These are phyloP conservation scores for Nothoprocta pentlandii DNA, from an alignment of 2,113 vertebrate species.

Conservation along the genomic window DNA sequence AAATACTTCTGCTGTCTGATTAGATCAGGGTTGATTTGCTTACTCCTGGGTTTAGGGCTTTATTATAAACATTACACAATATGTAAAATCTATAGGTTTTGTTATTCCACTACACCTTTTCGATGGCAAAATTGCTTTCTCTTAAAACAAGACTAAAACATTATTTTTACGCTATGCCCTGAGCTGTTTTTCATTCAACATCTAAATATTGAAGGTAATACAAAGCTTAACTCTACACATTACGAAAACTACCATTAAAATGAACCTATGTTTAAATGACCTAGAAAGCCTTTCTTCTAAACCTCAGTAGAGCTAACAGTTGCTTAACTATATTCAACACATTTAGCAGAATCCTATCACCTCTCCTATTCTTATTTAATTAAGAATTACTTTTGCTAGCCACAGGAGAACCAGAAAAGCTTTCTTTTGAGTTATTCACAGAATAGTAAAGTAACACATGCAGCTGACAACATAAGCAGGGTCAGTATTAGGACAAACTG, in stretches of 20 bases:
- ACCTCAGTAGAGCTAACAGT: slow-evolving; percentile 65
- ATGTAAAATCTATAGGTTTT: not conserved
- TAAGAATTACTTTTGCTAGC: slow-evolving; percentile 70
- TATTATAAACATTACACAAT: not conserved
- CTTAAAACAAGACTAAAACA: slow-evolving; percentile 36
- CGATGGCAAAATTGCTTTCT: slow-evolving; percentile 7
- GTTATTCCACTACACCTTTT: not conserved
- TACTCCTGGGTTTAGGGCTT: not conserved
- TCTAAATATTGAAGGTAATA: slow-evolving; percentile 70
- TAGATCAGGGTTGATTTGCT: not conserved
- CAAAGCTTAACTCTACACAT: slow-evolving; percentile 64
- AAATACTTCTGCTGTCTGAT: not conserved
- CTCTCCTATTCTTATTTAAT: slow-evolving; percentile 73
- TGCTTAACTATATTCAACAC: slow-evolving; percentile 73
- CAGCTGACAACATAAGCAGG: slow-evolving; percentile 54
- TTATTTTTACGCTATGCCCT: slow-evolving; percentile 16
- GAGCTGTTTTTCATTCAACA: slow-evolving; percentile 49
- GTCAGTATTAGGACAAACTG: slow-evolving; percentile 59
- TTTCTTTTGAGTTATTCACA: slow-evolving; percentile 73
- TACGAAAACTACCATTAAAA: slow-evolving; percentile 72
- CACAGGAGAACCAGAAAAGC: slow-evolving; percentile 69
- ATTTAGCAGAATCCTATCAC: slow-evolving; percentile 73
- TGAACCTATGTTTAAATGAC: slow-evolving; percentile 72
- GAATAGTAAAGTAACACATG: slow-evolving; percentile 42
- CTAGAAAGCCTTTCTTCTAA: slow-evolving; percentile 57